These are phyloP conservation scores for Manduca sexta DNA, from an alignment of 1,140 invertebrate genomes.

Conservation along the genomic window DNA sequence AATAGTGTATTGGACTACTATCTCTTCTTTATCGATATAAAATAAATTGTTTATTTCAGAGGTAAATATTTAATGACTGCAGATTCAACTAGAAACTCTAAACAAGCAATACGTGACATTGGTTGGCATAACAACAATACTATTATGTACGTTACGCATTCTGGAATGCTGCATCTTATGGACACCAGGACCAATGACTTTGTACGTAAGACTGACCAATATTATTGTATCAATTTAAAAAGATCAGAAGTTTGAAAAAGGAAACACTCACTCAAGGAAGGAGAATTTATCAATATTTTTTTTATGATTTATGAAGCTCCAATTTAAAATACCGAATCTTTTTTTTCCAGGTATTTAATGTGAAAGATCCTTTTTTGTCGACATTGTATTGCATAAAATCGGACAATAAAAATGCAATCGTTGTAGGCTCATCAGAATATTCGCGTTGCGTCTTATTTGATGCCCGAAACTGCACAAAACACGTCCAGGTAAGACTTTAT, in stretches of 20 bases:
- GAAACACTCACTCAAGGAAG: too few species aligned
- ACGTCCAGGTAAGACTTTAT: conserved; percentile 40
- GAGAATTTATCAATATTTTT: too few species aligned
- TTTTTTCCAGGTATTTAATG: conserved; percentile 36
- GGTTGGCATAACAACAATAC: conserved; percentile 41
- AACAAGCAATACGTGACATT: conserved; percentile 35
- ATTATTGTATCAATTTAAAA: too few species aligned
- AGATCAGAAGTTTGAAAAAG: too few species aligned
- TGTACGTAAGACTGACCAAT: conserved; percentile 22
- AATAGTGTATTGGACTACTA: too few species aligned
- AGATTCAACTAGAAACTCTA: conserved; percentile 13
- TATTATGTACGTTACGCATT: conserved; percentile 37
- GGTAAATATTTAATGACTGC: conserved; percentile 20
- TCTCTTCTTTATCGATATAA: too few species aligned
- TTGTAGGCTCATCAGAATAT: conserved; percentile 47
- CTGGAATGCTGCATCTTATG: conserved; percentile 30
- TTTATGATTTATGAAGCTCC: too few species aligned
- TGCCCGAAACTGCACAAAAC: conserved; percentile 21
- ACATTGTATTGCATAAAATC: conserved; percentile 49
- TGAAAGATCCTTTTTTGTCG: conserved; percentile 44
- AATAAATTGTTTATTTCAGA: conserved; percentile 29
- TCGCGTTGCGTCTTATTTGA: conserved; percentile 55
- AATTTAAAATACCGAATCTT: neutral
- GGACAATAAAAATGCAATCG: conserved; percentile 32
- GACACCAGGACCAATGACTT: conserved; percentile 32